Evolutionary conservation across 2,888 invertebrate species (phyloP), one percentile per base, ranked within the genome.

Genomic region (Caenorhabditis sp.): DNA sequence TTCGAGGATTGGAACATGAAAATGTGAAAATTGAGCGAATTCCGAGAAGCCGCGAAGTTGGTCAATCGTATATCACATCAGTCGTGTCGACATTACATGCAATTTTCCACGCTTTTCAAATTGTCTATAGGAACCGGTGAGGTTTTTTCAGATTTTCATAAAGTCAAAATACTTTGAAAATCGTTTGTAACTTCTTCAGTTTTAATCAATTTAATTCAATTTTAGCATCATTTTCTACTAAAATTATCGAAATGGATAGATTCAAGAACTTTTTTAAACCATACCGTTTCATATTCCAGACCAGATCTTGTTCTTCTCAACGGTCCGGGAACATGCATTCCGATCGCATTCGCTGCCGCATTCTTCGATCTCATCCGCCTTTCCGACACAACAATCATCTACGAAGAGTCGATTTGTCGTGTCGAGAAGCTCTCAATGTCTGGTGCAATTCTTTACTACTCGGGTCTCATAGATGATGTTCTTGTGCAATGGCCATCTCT

Each of bases 241-340:
- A n/a, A n/a, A n/a, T n/a, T n/a, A n/a, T n/a, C n/a, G n/a, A n/a
- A n/a, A n/a, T n/a, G n/a, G n/a, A n/a, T n/a, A n/a, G n/a, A n/a
- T n/a, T n/a, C n/a, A n/a, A n/a, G n/a, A n/a, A n/a, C n/a, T n/a
- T n/a, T n/a, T n/a, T n/a, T n/a, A n/a, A n/a, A 10, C 31, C 10
- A 31, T 31, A 31, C 10, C 10, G 31, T 31, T 31, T 31, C 4
- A 31, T 31, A 10, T 31, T 31, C 62, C 68, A 87, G 91, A 77
- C 96, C 97, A 0, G 92, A 94, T 59, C 84, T 90, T 80, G 91
- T 97, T 80, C 89, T 97, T 31, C 94, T 95, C 88, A 99, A 97
- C 90, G 97, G 99, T 0, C 97, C 97, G 54, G 97, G 97, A 8
- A 97, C 95, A 6, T 97, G 97, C 89, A 91, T 99, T 70, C 97